These are phyloP conservation scores for Anticlea derivata DNA, from an alignment of 2,888 invertebrate species.

Conservation along the genomic window DNA sequence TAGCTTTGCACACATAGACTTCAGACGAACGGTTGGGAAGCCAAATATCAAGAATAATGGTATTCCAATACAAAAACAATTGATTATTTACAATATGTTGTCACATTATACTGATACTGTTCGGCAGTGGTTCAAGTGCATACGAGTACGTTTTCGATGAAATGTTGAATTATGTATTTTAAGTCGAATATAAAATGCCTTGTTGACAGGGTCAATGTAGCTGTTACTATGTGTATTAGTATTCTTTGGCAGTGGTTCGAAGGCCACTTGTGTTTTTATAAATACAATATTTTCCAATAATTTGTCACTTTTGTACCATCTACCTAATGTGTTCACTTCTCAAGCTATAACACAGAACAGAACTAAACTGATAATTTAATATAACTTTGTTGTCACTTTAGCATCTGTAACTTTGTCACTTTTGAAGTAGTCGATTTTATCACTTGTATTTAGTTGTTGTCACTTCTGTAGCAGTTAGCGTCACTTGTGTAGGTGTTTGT, in stretches of 20 bases:
- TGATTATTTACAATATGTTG: slow-evolving; percentile 9
- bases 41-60: not conserved
- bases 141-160: not conserved
- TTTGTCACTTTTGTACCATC: not conserved
- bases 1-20: slow-evolving; percentile 7
- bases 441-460: not conserved
- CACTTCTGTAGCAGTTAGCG: slow-evolving; percentile 2
- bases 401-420: not conserved
- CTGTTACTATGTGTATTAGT: not conserved
- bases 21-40: slow-evolving; percentile 4
- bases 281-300: slow-evolving; percentile 1
- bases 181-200: not conserved
- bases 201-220: no score
- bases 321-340: slow-evolving; percentile 4
- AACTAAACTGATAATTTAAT: not conserved
- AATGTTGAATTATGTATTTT: not conserved
- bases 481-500: slow-evolving; percentile 11
- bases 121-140: slow-evolving; percentile 17
- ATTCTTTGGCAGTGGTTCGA: slow-evolving; percentile 12
- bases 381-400: not conserved
- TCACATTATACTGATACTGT: slow-evolving; percentile 6
- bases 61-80: not conserved
- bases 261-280: slow-evolving; percentile 10
- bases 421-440: not conserved
- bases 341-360: not conserved